A percentile compares a stretch with the other conserved stretches of the same genome.
Conservation (phyloP, 2,797 vertebrate species). For the Cetoscarus ocellatus region DNA sequence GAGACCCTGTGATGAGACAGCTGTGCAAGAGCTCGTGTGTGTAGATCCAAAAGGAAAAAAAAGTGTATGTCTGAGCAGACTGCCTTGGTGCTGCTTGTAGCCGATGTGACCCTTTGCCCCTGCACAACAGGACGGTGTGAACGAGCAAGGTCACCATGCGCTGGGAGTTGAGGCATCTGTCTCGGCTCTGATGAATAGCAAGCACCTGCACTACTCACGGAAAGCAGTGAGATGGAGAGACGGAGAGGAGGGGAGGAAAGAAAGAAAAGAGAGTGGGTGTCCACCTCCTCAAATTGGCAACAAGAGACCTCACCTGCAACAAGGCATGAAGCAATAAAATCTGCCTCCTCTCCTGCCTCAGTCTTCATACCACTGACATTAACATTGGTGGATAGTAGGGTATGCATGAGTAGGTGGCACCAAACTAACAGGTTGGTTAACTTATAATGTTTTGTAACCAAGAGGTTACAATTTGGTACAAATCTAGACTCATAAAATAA, state of each 20-base stretch:
- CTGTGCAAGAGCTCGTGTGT: slow-evolving; percentile 47
- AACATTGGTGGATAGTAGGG: slow-evolving; percentile 21
- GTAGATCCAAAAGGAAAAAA: slow-evolving; percentile 14
- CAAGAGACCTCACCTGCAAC: slow-evolving; percentile 80
- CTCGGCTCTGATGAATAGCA: slow-evolving; percentile 79
- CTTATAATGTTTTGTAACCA: too few species aligned
- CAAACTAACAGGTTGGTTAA: too few species aligned
- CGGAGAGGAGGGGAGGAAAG: slow-evolving; percentile 52
- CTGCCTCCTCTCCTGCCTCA: slow-evolving; percentile 13
- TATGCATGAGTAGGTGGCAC: too few species aligned
- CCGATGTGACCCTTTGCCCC: slow-evolving; percentile 59
- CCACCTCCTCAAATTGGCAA: slow-evolving; percentile 64
- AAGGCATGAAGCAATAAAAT: slow-evolving; percentile 58
- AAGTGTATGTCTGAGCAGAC: slow-evolving; percentile 9
- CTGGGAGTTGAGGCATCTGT: slow-evolving; percentile 84
- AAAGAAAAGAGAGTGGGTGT: slow-evolving; percentile 55
- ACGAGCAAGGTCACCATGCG: slow-evolving; percentile 68
- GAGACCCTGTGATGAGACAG: slow-evolving; percentile 63
- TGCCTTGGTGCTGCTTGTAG: slow-evolving; percentile 40
- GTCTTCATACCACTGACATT: slow-evolving; percentile 1
- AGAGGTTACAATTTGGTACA: too few species aligned
- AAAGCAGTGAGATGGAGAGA: slow-evolving; percentile 62
- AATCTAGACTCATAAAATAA: too few species aligned
- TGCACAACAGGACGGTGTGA: slow-evolving; percentile 58
- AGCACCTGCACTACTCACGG: slow-evolving; percentile 82